Evolutionary conservation across 1,140 invertebrate species (phyloP).

Genomic region (Zaprionus nigranus): DNA sequence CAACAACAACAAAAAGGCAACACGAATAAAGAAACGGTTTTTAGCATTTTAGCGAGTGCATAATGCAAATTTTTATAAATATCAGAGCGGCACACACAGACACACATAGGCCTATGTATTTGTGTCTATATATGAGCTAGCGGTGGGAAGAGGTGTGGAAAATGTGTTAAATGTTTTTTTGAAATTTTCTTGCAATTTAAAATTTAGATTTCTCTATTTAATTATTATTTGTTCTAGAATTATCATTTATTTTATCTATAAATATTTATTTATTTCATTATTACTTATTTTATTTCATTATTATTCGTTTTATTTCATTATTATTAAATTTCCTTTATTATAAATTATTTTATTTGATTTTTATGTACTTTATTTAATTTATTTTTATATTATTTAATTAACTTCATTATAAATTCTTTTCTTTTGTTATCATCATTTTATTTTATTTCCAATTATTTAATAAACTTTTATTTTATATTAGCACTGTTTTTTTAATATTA

Average conservation of each 20-base stretch:
- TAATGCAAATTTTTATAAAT: conserved; percentile 36
- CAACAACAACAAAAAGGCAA: conserved; percentile 3
- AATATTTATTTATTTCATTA: background rate
- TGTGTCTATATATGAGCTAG: conserved; percentile 7
- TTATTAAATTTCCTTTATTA: background rate
- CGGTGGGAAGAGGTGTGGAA: background rate
- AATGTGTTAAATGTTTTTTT: background rate
- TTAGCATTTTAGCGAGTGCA: conserved; percentile 38
- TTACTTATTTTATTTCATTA: background rate
- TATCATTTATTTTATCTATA: background rate
- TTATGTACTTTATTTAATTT: no score
- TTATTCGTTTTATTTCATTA: background rate
- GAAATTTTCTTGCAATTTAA: background rate
- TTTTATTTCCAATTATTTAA: no score
- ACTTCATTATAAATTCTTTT: no score
- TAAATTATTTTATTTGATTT: background rate
- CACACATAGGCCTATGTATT: background rate
- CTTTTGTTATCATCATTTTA: no score
- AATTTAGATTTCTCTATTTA: no score
- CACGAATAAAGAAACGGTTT: conserved; percentile 21
- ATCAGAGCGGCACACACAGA: conserved; percentile 8
- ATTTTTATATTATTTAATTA: no score
- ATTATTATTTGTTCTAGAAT: no score
- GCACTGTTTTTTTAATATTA: background rate
- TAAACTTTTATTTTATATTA: background rate